Evolutionary conservation across 2,113 vertebrate species (phyloP).

Genomic region (Thunnus maccoyii): DNA sequence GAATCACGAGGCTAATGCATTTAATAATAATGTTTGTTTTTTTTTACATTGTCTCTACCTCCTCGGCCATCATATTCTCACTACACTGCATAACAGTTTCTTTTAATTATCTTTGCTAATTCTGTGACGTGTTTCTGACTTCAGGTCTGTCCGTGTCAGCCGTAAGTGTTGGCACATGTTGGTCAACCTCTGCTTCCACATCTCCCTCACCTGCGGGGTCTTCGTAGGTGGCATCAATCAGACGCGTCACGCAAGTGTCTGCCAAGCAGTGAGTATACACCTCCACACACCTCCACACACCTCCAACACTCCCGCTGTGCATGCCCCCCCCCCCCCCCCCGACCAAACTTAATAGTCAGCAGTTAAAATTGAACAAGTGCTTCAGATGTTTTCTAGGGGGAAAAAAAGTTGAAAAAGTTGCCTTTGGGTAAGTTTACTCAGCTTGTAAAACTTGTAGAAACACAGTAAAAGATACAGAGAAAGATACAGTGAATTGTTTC

Average conservation of each 20-base stretch:
- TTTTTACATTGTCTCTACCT: too few relatives aligned
- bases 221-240: slow-evolving; percentile 95
- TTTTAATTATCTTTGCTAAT: background rate
- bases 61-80: too few relatives aligned
- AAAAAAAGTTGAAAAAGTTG: slow-evolving; percentile 20
- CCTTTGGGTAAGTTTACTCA: slow-evolving; percentile 33
- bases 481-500: slow-evolving; percentile 35
- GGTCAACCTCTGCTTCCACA: slow-evolving; percentile 94
- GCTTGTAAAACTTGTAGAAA: slow-evolving; percentile 31
- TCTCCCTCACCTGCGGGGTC: slow-evolving; percentile 93
- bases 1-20: too few relatives aligned
- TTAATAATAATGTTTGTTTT: too few relatives aligned
- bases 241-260: slow-evolving; percentile 90
- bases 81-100: background rate
- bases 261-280: slow-evolving; percentile 93
- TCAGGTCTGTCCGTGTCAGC: slow-evolving; percentile 91
- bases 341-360: background rate
- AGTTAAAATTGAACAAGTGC: slow-evolving; percentile 3
- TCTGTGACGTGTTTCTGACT: slow-evolving; percentile 43
- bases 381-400: slow-evolving; percentile 25
- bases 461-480: slow-evolving; percentile 38
- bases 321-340: background rate
- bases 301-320: background rate
- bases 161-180: slow-evolving; percentile 98
- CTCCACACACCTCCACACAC: background rate